Base-by-base conservation (phyloP, 2,888 invertebrate genomes). In the Galerucella pusilla region DNA sequence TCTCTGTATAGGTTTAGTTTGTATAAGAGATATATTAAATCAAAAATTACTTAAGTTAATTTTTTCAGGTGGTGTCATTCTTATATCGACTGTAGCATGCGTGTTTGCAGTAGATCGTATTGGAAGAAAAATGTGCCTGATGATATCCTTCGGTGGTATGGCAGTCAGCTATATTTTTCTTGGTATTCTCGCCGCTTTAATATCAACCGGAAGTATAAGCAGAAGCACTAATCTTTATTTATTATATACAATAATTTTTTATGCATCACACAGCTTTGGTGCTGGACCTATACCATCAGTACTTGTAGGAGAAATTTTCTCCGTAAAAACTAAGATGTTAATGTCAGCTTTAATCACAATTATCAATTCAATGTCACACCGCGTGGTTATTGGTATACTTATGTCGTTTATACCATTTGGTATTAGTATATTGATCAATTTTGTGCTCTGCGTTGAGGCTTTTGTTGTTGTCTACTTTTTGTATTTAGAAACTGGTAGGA, bases 111-210 rank as follows among this genome's bases (percentile, higher is more conserved):
- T 63, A 9, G 63, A 63, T 35, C 63, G 42, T 42, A n/a, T 64
- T 16, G 64, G 64, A 42, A 64, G 64, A 64, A 64, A 64, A 45
- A 20, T 20, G 45, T 65, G 42, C 20, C 64, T 65, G 10, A 11
- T 65, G 20, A 20, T 65, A 65, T 65, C 64, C 7, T 65, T 45
- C 16, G 64, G 20, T 16, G 64, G 64, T 2, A 65, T 46, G 20
- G 64, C 46, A 12, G n/a, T 16, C 16, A 45, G 64, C 28, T 42
- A 12, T n/a, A n/a, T 42, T 42, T 25, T 14, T 14, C 25, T 60
- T 28, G 20, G 11, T 6, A 11, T 60, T 14, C 16, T 60, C 1
- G 28, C 3, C n/a, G 52, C 52, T n/a, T 52, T 52, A n/a, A 2
- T n/a, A 2, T 52, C 7, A 2, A 3, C 14, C n/a, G 6, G n/a